Conservation (phyloP, 2,888 invertebrate species). For the Terebella lapidaria region DNA sequence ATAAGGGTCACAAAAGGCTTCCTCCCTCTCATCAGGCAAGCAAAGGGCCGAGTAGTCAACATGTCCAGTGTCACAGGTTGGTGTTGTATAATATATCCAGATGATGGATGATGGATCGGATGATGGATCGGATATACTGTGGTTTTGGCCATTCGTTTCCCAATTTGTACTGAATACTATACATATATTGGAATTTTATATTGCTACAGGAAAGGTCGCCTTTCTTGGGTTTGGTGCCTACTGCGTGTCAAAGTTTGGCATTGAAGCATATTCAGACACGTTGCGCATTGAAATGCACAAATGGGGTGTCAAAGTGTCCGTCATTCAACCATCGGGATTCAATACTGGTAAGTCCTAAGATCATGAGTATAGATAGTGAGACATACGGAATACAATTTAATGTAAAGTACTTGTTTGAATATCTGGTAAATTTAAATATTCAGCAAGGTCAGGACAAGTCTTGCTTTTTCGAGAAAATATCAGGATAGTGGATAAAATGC, state of each 20-base stretch:
- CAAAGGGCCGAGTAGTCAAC: constrained; percentile 45
- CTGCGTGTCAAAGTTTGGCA: constrained; percentile 42
- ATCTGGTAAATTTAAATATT: no score
- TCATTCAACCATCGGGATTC: constrained; percentile 44
- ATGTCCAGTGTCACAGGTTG: constrained; percentile 46
- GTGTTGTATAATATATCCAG: not conserved
- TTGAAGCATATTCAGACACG: constrained; percentile 44
- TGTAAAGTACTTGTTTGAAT: no score
- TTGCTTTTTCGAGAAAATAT: no score
- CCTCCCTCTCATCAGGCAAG: constrained; percentile 39
- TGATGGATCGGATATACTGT: not conserved
- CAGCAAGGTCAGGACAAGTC: no score
- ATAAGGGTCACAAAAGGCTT: constrained; percentile 39
- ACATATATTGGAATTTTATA: not conserved
- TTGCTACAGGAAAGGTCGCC: constrained; percentile 37
- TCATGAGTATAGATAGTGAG: not conserved
- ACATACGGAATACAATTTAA: not conserved
- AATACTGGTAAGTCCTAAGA: constrained; percentile 38
- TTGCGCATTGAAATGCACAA: constrained; percentile 48
- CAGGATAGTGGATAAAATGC: no score
- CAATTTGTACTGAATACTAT: not conserved
- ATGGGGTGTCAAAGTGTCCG: constrained; percentile 43
- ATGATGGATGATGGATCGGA: no score
- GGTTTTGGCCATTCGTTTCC: not conserved
- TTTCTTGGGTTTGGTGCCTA: constrained; percentile 43